Conservation (phyloP, 1,140 invertebrate species). For the Bombus difficillimus region DNA sequence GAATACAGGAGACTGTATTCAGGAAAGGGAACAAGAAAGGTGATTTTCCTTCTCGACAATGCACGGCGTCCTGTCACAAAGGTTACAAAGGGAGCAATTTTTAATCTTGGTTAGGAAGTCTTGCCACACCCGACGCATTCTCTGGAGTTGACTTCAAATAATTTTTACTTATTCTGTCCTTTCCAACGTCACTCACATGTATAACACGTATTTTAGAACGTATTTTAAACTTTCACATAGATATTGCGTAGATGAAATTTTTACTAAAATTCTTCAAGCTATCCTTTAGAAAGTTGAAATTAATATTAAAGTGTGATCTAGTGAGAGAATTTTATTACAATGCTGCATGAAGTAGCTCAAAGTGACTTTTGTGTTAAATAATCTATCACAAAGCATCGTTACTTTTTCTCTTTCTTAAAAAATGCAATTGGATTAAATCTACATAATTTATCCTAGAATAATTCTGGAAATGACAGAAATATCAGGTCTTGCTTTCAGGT, state of each 20-base stretch:
- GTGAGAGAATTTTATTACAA: too few relatives aligned
- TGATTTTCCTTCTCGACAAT: neutral
- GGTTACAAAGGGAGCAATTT: constrained; percentile 1
- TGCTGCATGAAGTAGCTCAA: neutral
- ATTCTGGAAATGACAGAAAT: too few relatives aligned
- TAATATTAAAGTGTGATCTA: too few relatives aligned
- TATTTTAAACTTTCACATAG: neutral
- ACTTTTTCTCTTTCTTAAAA: neutral
- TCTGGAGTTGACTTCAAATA: neutral
- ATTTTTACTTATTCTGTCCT: neutral
- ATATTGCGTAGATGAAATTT: neutral
- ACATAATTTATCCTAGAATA: too few relatives aligned
- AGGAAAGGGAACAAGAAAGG: neutral
- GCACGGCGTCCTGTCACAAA: neutral
- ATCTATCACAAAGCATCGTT: neutral
- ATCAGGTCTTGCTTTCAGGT: too few relatives aligned
- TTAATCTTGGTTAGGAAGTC: neutral
- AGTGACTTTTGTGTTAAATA: too few relatives aligned
- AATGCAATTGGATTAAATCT: neutral
- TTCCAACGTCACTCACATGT: neutral
- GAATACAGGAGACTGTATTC: neutral
- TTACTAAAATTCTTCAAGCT: too few relatives aligned
- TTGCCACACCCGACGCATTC: neutral
- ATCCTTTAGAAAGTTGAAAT: too few relatives aligned
- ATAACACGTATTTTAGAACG: neutral